Conservation (phyloP, 2,888 invertebrate genomes). For the Leucoma salicis region DNA sequence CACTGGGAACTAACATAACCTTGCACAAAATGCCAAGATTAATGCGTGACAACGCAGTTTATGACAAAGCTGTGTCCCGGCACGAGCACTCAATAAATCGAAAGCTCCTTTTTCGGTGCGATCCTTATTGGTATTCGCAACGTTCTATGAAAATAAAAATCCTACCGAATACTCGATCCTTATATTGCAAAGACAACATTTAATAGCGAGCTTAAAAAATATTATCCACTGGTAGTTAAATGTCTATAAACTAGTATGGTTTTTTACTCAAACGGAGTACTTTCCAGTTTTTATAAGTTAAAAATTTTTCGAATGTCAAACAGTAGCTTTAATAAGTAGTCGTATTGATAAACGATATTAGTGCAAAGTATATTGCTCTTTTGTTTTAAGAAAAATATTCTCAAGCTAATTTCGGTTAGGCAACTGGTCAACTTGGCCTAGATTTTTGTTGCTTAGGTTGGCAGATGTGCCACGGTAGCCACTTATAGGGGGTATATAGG, state of each 20-base stretch:
- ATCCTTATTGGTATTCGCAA: slow-evolving; percentile 56
- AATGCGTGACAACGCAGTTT: slow-evolving; percentile 61
- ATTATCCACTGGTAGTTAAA: slow-evolving; percentile 47
- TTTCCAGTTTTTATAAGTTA: slow-evolving; percentile 41
- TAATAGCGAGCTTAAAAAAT: slow-evolving; percentile 60
- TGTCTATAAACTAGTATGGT: slow-evolving; percentile 56
- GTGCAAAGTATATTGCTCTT: too few relatives aligned
- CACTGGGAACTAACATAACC: slow-evolving; percentile 35
- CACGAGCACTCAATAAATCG: slow-evolving; percentile 55
- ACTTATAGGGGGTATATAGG: too few relatives aligned
- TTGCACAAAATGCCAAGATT: slow-evolving; percentile 69
- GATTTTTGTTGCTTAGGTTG: too few relatives aligned
- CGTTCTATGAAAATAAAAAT: slow-evolving; percentile 69
- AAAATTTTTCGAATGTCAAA: slow-evolving; percentile 38
- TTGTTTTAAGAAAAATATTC: too few relatives aligned
- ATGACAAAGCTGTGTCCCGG: slow-evolving; percentile 55
- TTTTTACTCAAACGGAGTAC: slow-evolving; percentile 41
- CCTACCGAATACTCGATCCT: slow-evolving; percentile 69
- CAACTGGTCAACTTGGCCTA: too few relatives aligned
- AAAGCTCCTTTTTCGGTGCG: slow-evolving; percentile 69
- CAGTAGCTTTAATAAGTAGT: slow-evolving; percentile 28
- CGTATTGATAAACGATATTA: slow-evolving; percentile 18
- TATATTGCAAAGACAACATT: slow-evolving; percentile 72
- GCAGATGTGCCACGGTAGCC: too few relatives aligned
- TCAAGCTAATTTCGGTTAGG: too few relatives aligned